These are phyloP conservation scores for Acanthosoma haemorrhoidale DNA, from an alignment of 2,888 invertebrate genomes.

Conservation along the genomic window DNA sequence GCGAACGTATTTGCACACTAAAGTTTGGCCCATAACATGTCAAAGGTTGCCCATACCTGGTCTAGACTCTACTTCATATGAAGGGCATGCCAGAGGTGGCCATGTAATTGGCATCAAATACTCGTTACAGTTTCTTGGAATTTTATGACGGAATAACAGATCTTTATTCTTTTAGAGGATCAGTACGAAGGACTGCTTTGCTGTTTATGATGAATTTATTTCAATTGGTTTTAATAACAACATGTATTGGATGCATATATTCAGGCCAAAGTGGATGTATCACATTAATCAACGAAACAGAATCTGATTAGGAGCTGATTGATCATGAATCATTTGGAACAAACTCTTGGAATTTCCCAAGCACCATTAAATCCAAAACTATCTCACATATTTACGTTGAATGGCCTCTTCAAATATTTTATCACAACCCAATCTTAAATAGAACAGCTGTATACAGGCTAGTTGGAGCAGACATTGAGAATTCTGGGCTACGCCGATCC, in stretches of 20 bases:
- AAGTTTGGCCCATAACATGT: too few species aligned
- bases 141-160: too few species aligned
- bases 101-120: too few species aligned
- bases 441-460: background rate
- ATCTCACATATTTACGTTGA: background rate
- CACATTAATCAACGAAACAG: background rate
- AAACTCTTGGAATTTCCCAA: background rate
- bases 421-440: background rate
- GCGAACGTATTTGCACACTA: too few species aligned
- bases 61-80: too few species aligned
- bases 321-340: background rate
- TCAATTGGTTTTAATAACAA: background rate
- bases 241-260: background rate
- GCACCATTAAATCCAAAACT: background rate
- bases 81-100: too few species aligned
- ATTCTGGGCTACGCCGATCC: background rate
- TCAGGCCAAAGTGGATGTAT: background rate
- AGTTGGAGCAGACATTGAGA: background rate
- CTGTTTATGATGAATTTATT: background rate
- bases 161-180: too few species aligned
- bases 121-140: too few species aligned
- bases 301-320: background rate
- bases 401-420: background rate
- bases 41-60: too few species aligned
- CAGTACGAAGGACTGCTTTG: too few species aligned